Evolutionary conservation across 2,113 vertebrate species (phyloP).

Genomic region (Motacilla alba): DNA sequence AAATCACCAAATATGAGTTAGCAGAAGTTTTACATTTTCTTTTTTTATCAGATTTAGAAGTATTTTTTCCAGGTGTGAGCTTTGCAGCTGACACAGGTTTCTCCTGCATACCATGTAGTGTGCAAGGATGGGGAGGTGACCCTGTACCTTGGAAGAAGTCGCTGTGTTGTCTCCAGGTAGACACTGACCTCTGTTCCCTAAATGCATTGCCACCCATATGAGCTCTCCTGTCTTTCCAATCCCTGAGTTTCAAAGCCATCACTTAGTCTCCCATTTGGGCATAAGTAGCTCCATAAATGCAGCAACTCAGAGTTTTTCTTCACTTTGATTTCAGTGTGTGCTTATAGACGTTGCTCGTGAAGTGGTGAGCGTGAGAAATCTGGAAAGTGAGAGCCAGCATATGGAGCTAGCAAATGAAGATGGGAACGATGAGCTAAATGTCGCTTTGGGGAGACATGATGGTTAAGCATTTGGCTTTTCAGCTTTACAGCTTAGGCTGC

Average conservation of each 20-base stretch:
- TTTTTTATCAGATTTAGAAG: not conserved
- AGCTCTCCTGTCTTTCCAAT: not conserved
- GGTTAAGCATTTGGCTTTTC: constrained; percentile 31
- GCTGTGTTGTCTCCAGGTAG: not conserved
- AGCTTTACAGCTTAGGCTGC: not conserved
- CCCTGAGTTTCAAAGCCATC: not conserved
- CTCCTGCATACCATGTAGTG: accelerated
- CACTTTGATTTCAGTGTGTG: not conserved
- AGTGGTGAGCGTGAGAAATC: not conserved
- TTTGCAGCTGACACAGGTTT: not conserved
- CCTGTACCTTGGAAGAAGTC: accelerated
- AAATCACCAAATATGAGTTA: not conserved
- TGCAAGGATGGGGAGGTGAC: not conserved
- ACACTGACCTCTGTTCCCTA: not conserved
- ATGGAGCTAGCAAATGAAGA: constrained; percentile 8
- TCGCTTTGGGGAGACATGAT: not conserved
- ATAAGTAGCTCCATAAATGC: not conserved
- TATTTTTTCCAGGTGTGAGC: not conserved
- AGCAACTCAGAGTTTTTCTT: not conserved
- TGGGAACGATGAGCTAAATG: not conserved
- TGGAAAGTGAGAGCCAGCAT: not conserved
- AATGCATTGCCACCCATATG: not conserved
- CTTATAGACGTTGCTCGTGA: not conserved
- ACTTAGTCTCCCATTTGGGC: not conserved
- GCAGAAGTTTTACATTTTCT: not conserved